Evolutionary conservation across 2,888 invertebrate species (phyloP).

Genomic region (Chironomus tentans): DNA sequence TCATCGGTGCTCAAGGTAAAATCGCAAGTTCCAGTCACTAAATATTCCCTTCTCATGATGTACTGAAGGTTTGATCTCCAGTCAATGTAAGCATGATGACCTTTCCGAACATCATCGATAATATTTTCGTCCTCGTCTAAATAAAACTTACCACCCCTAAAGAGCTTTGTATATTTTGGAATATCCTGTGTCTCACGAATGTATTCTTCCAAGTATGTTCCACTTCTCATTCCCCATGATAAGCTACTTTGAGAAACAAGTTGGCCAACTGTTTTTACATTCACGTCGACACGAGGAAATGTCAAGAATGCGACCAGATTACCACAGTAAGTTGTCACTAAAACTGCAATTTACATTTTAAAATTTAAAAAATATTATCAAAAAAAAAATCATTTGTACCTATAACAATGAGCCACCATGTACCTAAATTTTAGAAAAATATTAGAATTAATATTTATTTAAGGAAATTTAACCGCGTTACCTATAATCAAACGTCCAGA

Average conservation of each 20-base stretch:
- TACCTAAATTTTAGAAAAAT: constrained; percentile 37
- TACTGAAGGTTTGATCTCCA: constrained; percentile 70
- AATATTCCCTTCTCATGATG: constrained; percentile 59
- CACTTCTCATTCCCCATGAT: constrained; percentile 67
- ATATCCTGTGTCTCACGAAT: constrained; percentile 46
- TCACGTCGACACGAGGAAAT: constrained; percentile 71
- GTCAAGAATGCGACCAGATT: constrained; percentile 88
- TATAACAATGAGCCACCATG: constrained; percentile 74
- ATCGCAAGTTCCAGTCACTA: constrained; percentile 59
- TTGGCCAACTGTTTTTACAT: constrained; percentile 59
- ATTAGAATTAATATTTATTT: too few species aligned
- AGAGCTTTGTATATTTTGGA: constrained; percentile 48
- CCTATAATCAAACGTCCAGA: constrained; percentile 75
- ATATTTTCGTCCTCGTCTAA: constrained; percentile 42
- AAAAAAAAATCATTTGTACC: background rate
- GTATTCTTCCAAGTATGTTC: constrained; percentile 63
- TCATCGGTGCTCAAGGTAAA: constrained; percentile 66
- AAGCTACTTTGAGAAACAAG: constrained; percentile 48
- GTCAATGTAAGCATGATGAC: constrained; percentile 67
- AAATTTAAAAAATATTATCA: too few species aligned
- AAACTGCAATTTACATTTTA: constrained; percentile 46
- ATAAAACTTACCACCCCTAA: constrained; percentile 49
- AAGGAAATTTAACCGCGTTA: too few species aligned
- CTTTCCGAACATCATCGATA: constrained; percentile 52
- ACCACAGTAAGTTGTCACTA: constrained; percentile 86